These are phyloP conservation scores for Cancer borealis DNA, from an alignment of 2,888 invertebrate species.

Conservation along the genomic window DNA sequence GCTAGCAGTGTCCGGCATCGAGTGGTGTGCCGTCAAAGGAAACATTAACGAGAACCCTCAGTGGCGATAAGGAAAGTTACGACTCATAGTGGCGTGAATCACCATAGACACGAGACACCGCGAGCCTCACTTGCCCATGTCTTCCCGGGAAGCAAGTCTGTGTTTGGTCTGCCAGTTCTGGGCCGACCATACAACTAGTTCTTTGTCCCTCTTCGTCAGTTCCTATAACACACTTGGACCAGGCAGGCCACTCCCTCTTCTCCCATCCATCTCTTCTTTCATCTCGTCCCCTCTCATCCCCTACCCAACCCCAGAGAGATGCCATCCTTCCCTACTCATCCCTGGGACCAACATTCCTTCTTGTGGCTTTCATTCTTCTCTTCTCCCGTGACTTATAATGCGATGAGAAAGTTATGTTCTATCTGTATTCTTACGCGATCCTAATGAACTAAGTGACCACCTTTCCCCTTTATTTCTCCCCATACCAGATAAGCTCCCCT, in stretches of 20 bases:
- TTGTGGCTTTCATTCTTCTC: background rate
- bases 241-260: conserved; percentile 23
- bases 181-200: conserved; percentile 33
- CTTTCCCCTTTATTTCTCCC: background rate
- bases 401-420: background rate
- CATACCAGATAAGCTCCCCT: background rate
- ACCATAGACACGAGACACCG: conserved; percentile 38
- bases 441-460: background rate
- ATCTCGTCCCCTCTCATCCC: background rate
- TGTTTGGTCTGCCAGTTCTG: conserved; percentile 29
- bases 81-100: conserved; percentile 28
- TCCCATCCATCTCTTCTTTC: background rate
- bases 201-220: conserved; percentile 43
- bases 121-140: conserved; percentile 19
- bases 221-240: background rate
- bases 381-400: background rate
- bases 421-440: background rate
- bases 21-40: conserved; percentile 3
- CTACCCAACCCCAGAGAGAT: background rate
- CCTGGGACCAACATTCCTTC: background rate
- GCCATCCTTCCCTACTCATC: background rate
- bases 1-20: background rate
- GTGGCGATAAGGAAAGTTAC: conserved; percentile 34
- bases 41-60: conserved; percentile 31
- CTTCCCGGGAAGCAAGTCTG: conserved; percentile 5